These are phyloP conservation scores for Perca fluviatilis DNA, from an alignment of 2,113 vertebrate genomes.

Conservation along the genomic window DNA sequence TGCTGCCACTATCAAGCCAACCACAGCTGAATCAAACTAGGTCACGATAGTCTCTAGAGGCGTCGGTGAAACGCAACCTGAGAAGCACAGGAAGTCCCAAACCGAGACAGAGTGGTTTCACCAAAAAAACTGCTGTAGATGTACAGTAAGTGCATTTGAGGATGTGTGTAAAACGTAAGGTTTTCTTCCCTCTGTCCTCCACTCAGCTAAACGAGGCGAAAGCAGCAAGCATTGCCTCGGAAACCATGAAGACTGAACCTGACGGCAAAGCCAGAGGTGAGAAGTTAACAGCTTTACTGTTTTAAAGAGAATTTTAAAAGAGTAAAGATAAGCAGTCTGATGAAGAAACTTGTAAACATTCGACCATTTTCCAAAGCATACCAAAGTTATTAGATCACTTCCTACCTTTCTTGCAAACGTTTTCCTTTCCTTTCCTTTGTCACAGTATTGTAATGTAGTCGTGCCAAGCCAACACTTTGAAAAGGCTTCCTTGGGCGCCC, in stretches of 20 bases:
- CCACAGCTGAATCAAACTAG: not conserved
- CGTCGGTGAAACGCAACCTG: not conserved
- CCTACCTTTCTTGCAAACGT: constrained; percentile 15
- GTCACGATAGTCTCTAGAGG: not conserved
- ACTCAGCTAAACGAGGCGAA: constrained; percentile 89
- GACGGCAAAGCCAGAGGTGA: constrained; percentile 93
- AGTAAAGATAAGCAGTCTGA: not conserved
- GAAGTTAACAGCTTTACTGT: constrained; percentile 25
- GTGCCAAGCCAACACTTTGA: not conserved
- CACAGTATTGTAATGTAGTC: not conserved
- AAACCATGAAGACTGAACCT: constrained; percentile 91
- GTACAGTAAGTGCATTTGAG: too few species aligned
- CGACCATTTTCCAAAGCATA: not conserved
- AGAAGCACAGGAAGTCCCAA: not conserved
- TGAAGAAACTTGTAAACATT: not conserved
- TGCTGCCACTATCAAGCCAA: not conserved
- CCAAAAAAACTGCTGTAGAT: not conserved
- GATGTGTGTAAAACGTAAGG: not conserved
- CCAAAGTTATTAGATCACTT: constrained; percentile 31
- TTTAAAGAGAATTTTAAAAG: not conserved
- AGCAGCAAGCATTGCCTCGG: constrained; percentile 84
- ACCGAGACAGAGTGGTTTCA: not conserved
- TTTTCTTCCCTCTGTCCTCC: constrained; percentile 15
- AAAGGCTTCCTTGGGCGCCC: not conserved
- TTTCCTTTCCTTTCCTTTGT: constrained; percentile 48